These are phyloP conservation scores for Ciconia maguari DNA, from an alignment of 2,113 vertebrate species.

Conservation along the genomic window DNA sequence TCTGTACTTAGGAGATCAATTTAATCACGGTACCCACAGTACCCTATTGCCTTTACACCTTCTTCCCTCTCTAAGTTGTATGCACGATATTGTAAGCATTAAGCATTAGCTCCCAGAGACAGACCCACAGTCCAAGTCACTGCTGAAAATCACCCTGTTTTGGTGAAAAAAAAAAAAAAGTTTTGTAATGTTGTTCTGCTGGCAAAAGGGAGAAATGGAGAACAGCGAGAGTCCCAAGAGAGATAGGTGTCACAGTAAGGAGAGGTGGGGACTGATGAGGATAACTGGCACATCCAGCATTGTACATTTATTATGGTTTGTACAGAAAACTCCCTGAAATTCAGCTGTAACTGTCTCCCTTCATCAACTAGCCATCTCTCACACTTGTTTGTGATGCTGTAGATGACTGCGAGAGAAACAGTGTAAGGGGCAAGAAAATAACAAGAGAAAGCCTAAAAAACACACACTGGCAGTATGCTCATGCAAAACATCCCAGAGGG, in stretches of 20 bases:
- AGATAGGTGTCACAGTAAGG: not conserved
- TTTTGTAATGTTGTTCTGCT: not conserved
- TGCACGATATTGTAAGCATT: not conserved
- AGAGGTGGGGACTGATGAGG: rapidly evolving
- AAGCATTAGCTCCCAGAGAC: not conserved
- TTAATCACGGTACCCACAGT: rapidly evolving
- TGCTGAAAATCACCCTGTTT: not conserved
- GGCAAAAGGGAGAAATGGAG: not conserved
- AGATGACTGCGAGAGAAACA: not conserved
- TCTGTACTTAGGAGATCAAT: not conserved
- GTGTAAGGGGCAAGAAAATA: not conserved
- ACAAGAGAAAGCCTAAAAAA: not conserved
- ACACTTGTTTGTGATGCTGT: not conserved
- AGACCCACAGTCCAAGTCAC: not conserved
- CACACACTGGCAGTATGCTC: rapidly evolving
- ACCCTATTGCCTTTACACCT: not conserved
- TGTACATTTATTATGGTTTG: not conserved
- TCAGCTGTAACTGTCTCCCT: not conserved
- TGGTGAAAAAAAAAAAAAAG: not conserved
- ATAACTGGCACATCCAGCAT: not conserved
- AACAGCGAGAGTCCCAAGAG: not conserved
- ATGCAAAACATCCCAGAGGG: not conserved
- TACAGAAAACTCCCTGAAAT: not conserved
- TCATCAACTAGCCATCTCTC: not conserved
- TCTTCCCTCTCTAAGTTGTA: not conserved